Evolutionary conservation across 2,797 vertebrate genomes (phyloP).

Genomic region (Onychomys torridus): DNA sequence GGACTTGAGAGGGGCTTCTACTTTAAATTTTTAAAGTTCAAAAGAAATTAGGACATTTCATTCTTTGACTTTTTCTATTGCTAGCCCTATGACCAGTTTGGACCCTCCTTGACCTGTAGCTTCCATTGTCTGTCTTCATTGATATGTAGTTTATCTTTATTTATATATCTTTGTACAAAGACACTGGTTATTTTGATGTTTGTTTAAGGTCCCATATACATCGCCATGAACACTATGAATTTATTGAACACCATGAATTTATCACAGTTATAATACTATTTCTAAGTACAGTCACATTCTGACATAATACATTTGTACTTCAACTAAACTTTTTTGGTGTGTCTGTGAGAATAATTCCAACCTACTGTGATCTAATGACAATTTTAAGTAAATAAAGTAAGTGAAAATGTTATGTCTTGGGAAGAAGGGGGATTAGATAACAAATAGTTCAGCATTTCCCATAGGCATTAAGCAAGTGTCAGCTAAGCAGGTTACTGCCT

Average conservation of each 20-base stretch:
- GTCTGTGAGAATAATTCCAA: not conserved
- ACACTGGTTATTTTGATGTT: not conserved
- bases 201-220: not conserved
- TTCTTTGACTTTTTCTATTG: not conserved
- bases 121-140: not conserved
- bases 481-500: no score
- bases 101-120: not conserved
- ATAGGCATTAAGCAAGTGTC: not conserved
- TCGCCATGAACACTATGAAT: not conserved
- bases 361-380: not conserved
- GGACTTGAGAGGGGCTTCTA: not conserved
- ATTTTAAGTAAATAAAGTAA: not conserved
- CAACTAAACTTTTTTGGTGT: not conserved
- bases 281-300: not conserved
- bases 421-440: not conserved
- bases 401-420: not conserved
- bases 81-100: not conserved
- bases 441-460: not conserved
- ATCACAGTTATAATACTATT: not conserved
- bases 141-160: not conserved
- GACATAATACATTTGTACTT: not conserved
- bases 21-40: constrained; percentile 35
- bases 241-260: not conserved
- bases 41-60: not conserved
- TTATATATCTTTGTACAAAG: not conserved